Evolutionary conservation across 2,113 vertebrate genomes (phyloP).

Genomic region (Picathartes gymnocephalus): DNA sequence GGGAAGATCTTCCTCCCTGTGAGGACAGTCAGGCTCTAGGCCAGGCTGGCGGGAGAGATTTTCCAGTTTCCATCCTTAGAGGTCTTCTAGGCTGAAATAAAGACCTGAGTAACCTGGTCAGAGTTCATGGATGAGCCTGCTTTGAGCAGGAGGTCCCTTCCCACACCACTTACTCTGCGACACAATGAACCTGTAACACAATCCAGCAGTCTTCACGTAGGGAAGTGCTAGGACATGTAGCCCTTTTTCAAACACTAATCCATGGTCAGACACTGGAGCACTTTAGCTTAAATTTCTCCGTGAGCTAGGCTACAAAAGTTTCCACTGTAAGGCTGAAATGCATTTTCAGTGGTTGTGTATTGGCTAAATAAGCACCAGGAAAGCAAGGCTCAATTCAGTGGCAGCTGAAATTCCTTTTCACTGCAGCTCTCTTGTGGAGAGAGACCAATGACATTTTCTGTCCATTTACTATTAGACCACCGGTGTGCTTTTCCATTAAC

Average conservation of each 20-base stretch:
- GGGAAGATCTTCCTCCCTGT: not conserved
- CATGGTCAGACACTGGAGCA: not conserved
- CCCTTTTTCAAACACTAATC: not conserved
- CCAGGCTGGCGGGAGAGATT: not conserved
- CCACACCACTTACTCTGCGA: not conserved
- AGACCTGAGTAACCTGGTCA: not conserved
- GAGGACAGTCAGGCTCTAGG: not conserved
- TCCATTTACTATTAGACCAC: not conserved
- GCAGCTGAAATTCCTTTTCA: not conserved
- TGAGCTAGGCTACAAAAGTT: not conserved
- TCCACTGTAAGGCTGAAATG: not conserved
- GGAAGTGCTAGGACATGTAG: not conserved
- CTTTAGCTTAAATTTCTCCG: not conserved
- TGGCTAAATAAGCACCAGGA: not conserved
- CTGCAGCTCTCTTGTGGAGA: not conserved
- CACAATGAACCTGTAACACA: not conserved
- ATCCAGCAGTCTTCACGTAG: not conserved
- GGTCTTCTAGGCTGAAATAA: not conserved
- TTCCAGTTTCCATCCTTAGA: not conserved
- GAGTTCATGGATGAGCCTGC: not conserved
- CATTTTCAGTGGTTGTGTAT: rapidly evolving
- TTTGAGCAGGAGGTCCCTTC: not conserved
- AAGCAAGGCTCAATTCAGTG: rapidly evolving
- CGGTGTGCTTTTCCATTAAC: not conserved
- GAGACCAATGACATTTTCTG: not conserved